A percentile compares a stretch with the other conserved stretches of the same genome.
Evolutionary conservation across 2,797 vertebrate species (phyloP).

Genomic region (Psittacula derbiana): DNA sequence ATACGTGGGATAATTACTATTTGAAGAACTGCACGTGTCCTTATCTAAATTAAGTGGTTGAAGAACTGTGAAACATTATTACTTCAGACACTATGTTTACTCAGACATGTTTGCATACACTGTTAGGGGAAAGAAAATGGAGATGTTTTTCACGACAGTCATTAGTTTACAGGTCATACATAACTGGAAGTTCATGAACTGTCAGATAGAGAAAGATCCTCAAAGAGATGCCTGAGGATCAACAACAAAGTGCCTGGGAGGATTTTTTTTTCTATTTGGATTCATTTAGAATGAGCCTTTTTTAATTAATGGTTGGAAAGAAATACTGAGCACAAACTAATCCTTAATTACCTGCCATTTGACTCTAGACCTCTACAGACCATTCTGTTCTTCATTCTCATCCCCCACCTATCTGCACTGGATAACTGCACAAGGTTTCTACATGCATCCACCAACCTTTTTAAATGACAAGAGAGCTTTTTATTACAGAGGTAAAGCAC

Average conservation of each 20-base stretch:
- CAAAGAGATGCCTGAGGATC: neutral
- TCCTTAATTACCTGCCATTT: neutral
- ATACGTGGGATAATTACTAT: constrained; percentile 9
- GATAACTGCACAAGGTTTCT: neutral
- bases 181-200: neutral
- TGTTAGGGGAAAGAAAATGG: neutral
- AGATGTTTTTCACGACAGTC: constrained; percentile 40
- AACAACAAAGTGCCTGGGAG: neutral
- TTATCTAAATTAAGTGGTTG: constrained; percentile 64
- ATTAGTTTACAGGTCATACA: neutral
- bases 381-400: neutral
- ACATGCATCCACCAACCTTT: neutral
- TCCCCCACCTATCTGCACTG: neutral
- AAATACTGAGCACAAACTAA: neutral
- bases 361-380: neutral
- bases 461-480: neutral
- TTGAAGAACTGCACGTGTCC: constrained; percentile 26
- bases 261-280: neutral
- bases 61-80: constrained; percentile 63
- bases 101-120: constrained; percentile 24
- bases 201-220: neutral
- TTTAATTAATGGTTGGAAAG: neutral
- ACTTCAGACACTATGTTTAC: constrained; percentile 63
- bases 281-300: neutral
- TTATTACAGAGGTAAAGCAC: neutral